These are phyloP conservation scores for Sarcophaga caerulescens DNA, from an alignment of 2,888 invertebrate genomes.

Conservation along the genomic window DNA sequence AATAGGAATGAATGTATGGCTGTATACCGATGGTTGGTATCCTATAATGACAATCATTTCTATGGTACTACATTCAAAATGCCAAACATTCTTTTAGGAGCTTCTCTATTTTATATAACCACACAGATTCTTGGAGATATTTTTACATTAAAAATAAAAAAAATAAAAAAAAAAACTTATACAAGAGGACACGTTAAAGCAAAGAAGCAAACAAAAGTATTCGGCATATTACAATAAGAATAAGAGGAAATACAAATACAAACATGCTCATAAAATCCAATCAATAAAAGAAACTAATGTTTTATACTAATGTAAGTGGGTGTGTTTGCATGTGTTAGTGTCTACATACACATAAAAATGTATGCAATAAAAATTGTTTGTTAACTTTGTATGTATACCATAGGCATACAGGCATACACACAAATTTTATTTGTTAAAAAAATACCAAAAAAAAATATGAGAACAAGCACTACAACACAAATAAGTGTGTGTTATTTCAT, in stretches of 20 bases:
- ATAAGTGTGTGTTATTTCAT: constrained; percentile 4
- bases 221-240: not conserved
- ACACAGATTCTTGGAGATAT: not conserved
- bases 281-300: constrained; percentile 54
- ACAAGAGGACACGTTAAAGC: not conserved
- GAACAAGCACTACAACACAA: not conserved
- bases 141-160: not conserved
- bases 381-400: constrained; percentile 21
- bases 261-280: constrained; percentile 52
- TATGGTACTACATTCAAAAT: not conserved
- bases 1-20: constrained; percentile 26
- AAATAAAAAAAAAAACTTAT: not conserved
- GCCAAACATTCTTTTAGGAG: not conserved
- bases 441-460: not conserved
- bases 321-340: not conserved
- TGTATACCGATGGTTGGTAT: not conserved
- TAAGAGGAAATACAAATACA: constrained; percentile 23
- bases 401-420: too few species aligned
- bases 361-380: constrained; percentile 43
- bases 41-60: constrained; percentile 26
- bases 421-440: not conserved
- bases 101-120: too few species aligned
- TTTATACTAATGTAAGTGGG: constrained; percentile 28
- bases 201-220: not conserved
- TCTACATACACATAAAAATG: not conserved